Conservation (phyloP, 2,113 vertebrate species). For the Rhinolophus sinicus region DNA sequence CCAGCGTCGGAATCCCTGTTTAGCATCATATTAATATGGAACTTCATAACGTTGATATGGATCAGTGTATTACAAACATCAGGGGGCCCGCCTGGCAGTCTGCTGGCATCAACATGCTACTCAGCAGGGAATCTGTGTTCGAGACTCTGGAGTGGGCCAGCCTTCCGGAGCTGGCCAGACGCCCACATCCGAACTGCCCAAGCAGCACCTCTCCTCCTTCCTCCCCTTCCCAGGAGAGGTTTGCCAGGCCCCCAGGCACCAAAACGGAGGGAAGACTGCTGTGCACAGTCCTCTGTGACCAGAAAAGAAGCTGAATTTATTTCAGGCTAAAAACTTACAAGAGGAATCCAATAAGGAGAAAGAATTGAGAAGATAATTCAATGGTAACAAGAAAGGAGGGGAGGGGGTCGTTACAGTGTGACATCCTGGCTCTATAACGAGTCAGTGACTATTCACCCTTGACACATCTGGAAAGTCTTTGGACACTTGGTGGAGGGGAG, state of each 20-base stretch:
- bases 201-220: background rate
- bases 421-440: background rate
- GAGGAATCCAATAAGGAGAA: background rate
- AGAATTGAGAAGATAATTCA: background rate
- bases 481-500: background rate
- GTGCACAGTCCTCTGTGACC: background rate
- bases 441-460: background rate
- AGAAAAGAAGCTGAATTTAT: slow-evolving; percentile 40
- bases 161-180: slow-evolving; percentile 50
- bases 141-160: slow-evolving; percentile 3
- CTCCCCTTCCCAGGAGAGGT: background rate
- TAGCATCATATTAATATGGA: slow-evolving; percentile 76
- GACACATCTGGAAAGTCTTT: background rate
- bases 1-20: slow-evolving; percentile 47
- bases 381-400: background rate
- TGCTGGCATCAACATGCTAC: slow-evolving; percentile 58
- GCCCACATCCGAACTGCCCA: slow-evolving; percentile 22
- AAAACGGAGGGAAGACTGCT: background rate
- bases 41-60: slow-evolving; percentile 57
- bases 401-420: too few relatives aligned
- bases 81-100: slow-evolving; percentile 68
- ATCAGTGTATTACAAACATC: slow-evolving; percentile 70
- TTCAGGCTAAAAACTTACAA: background rate
- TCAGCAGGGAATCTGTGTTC: slow-evolving; percentile 67
- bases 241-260: background rate